phyloP scores from a whole-genome alignment of 1,140 invertebrate genomes.

The Drosophila suzukii region DNA sequence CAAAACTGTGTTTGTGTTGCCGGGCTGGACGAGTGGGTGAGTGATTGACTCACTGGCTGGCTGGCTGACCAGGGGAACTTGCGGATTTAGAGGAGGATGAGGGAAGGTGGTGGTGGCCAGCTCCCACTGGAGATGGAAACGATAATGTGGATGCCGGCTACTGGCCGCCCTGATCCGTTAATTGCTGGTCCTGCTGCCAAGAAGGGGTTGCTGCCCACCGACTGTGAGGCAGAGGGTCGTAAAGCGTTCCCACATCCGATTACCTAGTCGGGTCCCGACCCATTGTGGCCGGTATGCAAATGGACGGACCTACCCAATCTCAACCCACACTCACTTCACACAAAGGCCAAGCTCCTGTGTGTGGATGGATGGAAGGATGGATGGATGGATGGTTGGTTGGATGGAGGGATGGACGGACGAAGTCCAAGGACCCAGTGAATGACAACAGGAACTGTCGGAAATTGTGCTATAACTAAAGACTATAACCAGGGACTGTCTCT shows the following conservation, averaged over 20 bases:
- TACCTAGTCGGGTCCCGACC: slow-evolving; percentile 19
- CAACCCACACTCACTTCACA: slow-evolving; percentile 1
- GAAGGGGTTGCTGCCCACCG: neutral
- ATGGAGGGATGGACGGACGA: no score
- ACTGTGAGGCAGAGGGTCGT: slow-evolving; percentile 17
- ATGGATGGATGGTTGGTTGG: no score
- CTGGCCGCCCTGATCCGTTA: slow-evolving; percentile 33
- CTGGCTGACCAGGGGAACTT: slow-evolving; percentile 1
- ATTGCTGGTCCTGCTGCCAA: slow-evolving; percentile 23
- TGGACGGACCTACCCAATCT: slow-evolving; percentile 21
- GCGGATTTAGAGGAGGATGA: neutral
- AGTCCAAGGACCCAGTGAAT: slow-evolving; percentile 29
- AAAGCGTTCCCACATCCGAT: slow-evolving; percentile 34
- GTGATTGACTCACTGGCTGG: slow-evolving; percentile 31
- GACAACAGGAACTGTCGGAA: slow-evolving; percentile 72
- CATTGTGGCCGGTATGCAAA: slow-evolving; percentile 59
- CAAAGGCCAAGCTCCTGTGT: slow-evolving; percentile 7
- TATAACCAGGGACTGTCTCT: slow-evolving; percentile 29
- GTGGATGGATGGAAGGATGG: no score
- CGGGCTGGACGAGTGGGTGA: slow-evolving; percentile 20
- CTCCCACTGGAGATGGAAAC: slow-evolving; percentile 16
- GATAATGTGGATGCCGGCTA: slow-evolving; percentile 27
- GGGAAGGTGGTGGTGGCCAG: neutral
- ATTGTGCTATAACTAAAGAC: slow-evolving; percentile 61
- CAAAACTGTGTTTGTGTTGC: neutral